Conservation (phyloP, 2,888 invertebrate species). For the Hydraecia micacea region DNA sequence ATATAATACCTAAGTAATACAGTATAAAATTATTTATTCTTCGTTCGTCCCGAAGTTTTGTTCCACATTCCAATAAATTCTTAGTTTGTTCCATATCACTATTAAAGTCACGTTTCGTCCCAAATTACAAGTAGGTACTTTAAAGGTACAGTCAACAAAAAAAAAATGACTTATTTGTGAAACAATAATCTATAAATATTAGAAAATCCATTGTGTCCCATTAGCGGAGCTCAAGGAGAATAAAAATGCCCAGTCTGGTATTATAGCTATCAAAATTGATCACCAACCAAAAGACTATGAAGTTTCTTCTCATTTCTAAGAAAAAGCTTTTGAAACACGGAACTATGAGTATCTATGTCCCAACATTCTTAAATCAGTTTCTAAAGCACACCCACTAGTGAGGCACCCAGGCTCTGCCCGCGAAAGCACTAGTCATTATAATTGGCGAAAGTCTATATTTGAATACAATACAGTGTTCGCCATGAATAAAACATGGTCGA, state of each 20-base stretch:
- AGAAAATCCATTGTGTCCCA: too few relatives aligned
- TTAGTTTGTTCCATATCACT: too few relatives aligned
- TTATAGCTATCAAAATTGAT: background rate
- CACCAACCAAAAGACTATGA: background rate
- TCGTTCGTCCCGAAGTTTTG: too few relatives aligned
- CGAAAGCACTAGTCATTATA: slow-evolving; percentile 81
- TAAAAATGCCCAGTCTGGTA: background rate
- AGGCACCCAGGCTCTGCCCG: slow-evolving; percentile 75
- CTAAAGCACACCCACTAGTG: slow-evolving; percentile 71
- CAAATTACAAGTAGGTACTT: too few relatives aligned
- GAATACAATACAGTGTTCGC: slow-evolving; percentile 87
- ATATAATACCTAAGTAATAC: too few relatives aligned
- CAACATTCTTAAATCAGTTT: slow-evolving; percentile 58
- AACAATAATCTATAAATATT: too few relatives aligned
- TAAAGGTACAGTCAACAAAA: too few relatives aligned
- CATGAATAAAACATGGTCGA: slow-evolving; percentile 85
- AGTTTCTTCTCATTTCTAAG: background rate
- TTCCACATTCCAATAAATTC: too few relatives aligned
- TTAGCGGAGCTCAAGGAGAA: too few relatives aligned
- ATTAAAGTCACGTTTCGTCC: too few relatives aligned
- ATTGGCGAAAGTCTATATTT: slow-evolving; percentile 89
- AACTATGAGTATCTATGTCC: slow-evolving; percentile 9
- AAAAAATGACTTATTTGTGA: too few relatives aligned
- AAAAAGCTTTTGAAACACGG: slow-evolving; percentile 18
- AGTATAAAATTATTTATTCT: too few relatives aligned